Base-by-base conservation (phyloP, 1,140 invertebrate species). In the Dinothrombium tinctorium region DNA sequence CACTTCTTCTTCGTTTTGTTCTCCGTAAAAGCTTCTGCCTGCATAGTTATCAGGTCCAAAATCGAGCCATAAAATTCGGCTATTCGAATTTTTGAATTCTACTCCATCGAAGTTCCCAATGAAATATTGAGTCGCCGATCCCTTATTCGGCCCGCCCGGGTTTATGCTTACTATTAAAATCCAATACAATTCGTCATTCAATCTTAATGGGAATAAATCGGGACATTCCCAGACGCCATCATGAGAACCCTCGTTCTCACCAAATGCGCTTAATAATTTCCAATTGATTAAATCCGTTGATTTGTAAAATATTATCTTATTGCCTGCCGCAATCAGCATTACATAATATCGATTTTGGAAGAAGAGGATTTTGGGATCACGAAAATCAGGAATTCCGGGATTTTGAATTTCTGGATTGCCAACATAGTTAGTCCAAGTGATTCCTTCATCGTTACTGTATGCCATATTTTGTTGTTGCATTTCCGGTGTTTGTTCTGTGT, bases 1-100 rank as follows among this genome's bases (percentile, higher is more conserved):
- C 9, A 8, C n/a, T 14, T 40, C n/a, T n/a, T 15, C 5, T 4
- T 31, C 17, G 14, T 28, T 22, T 7, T 4, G n/a, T 17, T 32
- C 11, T 8, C 14, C 20, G 1, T 9, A 44, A 8, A 19, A 42
- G 4, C 33, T 17, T 11, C 25, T 22, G 14, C 23, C 43, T 14
- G 43, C 43, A 33, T 44, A 44, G 29, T 40, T 40, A 29, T 44
- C 43, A 5, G 43, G 29, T 12, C 43, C 43, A 9, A 23, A 40
- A 23, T 44, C 43, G 6, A 33, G 2, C 43, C 43, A 44, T 5
- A 24, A 23, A 40, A 40, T 19, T 23, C 8, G 6, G 4, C 33
- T 19, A 37, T 36, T 33, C 7, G 4, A 3, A 35, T 39, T 41
- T 4, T 12, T 29, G 19, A 44, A 44, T 21, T 32, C 7, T 33